Evolutionary conservation across 2,797 vertebrate species (phyloP).

Genomic region (Chloroceryle inda): DNA sequence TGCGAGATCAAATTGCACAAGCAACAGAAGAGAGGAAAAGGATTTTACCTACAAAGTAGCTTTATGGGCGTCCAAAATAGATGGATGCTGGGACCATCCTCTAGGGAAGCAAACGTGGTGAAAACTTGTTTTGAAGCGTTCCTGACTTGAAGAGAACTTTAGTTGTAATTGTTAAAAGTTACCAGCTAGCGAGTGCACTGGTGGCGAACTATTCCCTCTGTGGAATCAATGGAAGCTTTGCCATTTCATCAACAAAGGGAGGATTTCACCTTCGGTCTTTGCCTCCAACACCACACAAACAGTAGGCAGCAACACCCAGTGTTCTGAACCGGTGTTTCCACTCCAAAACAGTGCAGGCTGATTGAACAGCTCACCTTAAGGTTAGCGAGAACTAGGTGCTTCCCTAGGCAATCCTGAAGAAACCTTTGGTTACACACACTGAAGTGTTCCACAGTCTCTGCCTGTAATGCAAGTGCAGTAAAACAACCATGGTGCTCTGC

Average conservation of each 20-base stretch:
- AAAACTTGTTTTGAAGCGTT: background rate
- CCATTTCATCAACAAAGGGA: background rate
- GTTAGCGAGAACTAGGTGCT: background rate
- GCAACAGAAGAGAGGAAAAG: conserved; percentile 28
- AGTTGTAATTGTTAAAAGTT: background rate
- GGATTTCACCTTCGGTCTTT: background rate
- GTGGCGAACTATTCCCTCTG: background rate
- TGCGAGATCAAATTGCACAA: conserved; percentile 26
- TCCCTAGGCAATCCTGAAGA: background rate
- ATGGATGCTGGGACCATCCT: background rate
- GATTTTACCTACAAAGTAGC: conserved; percentile 25
- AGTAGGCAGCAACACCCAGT: background rate
- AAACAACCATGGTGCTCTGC: background rate
- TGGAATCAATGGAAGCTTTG: background rate
- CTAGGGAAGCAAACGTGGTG: background rate
- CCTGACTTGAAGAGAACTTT: background rate
- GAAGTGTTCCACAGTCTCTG: background rate
- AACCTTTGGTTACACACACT: background rate
- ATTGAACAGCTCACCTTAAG: background rate
- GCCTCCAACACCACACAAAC: background rate
- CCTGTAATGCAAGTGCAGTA: background rate
- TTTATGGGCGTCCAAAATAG: conserved; percentile 16
- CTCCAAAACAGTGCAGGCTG: background rate
- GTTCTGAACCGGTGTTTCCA: background rate
- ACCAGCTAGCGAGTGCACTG: background rate